phyloP scores from a whole-genome alignment of 2,797 vertebrate genomes.

The Tinamus major region DNA sequence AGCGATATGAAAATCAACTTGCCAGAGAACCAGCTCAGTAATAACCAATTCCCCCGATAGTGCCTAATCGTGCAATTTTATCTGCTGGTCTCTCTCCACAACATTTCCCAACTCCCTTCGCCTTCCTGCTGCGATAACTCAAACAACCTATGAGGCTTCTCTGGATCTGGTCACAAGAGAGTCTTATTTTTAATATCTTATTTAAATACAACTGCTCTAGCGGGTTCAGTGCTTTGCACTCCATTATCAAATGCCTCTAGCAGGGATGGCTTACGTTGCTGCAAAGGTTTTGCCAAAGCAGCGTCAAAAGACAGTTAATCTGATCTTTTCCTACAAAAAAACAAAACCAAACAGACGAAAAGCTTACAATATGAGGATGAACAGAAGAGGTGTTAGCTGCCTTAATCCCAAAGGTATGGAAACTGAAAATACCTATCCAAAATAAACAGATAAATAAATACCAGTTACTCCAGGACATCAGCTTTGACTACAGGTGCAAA shows the following conservation, averaged over 20 bases:
- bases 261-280: background rate
- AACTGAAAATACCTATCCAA: background rate
- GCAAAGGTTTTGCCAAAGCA: background rate
- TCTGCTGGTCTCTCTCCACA: background rate
- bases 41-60: background rate
- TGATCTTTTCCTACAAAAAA: background rate
- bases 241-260: background rate
- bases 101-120: background rate
- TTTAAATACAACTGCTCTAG: constrained; percentile 3
- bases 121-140: constrained; percentile 50
- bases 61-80: background rate
- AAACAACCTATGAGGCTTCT: background rate
- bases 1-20: background rate
- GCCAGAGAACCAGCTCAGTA: background rate
- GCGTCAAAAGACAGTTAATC: background rate
- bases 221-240: background rate
- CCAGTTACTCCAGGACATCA: background rate
- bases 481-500: background rate
- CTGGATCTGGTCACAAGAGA: background rate
- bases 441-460: background rate
- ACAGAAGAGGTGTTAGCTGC: background rate
- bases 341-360: no score
- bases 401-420: background rate
- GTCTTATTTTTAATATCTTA: background rate
- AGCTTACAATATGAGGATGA: background rate